Percentiles rank a stretch among this genome's conserved stretches.
Conservation (phyloP, 2,113 vertebrate genomes). For the Caloenas nicobarica region DNA sequence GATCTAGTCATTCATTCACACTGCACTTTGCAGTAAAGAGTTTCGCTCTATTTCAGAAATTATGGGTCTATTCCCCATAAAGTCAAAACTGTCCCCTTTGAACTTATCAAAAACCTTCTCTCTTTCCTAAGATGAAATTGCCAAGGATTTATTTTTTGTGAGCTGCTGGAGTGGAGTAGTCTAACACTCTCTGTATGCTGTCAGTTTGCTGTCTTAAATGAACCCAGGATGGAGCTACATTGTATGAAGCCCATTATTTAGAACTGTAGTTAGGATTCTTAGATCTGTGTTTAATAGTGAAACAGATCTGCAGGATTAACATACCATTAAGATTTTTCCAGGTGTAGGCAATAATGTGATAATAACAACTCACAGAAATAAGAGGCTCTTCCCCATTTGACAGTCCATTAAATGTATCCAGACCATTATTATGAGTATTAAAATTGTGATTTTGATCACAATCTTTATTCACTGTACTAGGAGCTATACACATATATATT, state of each 20-base stretch:
- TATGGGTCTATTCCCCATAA: background rate
- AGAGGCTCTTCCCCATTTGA: background rate
- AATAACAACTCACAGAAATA: slow-evolving; percentile 1
- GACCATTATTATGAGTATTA: background rate
- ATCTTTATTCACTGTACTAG: background rate
- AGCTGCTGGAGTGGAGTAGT: background rate
- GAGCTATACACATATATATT: background rate
- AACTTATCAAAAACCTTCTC: background rate
- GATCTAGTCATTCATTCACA: background rate
- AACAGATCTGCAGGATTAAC: slow-evolving; percentile 10
- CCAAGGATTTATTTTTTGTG: background rate
- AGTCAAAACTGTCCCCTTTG: background rate
- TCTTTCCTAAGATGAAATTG: background rate
- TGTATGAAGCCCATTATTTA: background rate
- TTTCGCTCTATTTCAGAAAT: slow-evolving; percentile 26
- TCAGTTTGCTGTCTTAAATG: background rate
- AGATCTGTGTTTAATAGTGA: background rate
- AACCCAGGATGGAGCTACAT: background rate
- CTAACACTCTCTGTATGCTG: background rate
- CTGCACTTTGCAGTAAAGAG: background rate
- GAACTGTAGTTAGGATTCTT: background rate
- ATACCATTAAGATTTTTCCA: slow-evolving; percentile 18
- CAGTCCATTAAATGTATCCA: slow-evolving; percentile 7
- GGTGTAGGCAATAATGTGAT: background rate
- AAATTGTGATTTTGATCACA: slow-evolving; percentile 1